Evolutionary conservation across 2,888 invertebrate genomes (phyloP).

Genomic region (Amphimallon solstitiale): DNA sequence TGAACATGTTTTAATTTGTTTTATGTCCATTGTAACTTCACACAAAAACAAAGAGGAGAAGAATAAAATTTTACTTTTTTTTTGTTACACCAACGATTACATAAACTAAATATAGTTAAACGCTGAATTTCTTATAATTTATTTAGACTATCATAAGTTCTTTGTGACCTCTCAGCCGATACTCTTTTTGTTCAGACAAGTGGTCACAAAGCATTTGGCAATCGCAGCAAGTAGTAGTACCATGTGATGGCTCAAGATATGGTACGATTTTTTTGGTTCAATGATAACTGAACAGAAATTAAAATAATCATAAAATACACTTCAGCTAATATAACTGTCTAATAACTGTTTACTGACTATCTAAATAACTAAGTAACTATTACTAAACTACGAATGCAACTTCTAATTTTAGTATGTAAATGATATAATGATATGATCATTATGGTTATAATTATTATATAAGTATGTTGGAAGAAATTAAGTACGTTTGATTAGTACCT

Average conservation of each 20-base stretch:
- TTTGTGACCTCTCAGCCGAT: no score
- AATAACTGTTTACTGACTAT: not conserved
- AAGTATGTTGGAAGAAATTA: conserved; percentile 50
- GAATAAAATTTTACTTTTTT: no score
- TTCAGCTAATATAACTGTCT: not conserved
- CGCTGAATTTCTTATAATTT: no score
- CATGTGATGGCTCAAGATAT: conserved; percentile 60
- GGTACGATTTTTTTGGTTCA: conserved; percentile 48
- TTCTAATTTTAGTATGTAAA: conserved; percentile 18
- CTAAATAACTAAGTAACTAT: not conserved
- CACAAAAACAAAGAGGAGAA: no score
- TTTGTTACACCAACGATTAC: no score
- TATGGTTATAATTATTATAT: conserved; percentile 50
- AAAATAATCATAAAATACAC: not conserved
- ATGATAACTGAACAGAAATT: conserved; percentile 15
- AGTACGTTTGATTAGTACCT: conserved; percentile 60
- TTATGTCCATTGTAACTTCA: no score
- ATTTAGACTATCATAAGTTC: no score
- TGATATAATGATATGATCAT: not conserved
- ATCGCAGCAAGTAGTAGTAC: conserved; percentile 47
- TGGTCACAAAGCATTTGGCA: no score
- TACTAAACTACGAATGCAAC: conserved; percentile 2
- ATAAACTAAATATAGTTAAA: no score
- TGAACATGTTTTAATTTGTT: no score
- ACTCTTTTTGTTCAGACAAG: no score